Evolutionary conservation across 2,113 vertebrate species (phyloP).

Genomic region (Noturus placidus): DNA sequence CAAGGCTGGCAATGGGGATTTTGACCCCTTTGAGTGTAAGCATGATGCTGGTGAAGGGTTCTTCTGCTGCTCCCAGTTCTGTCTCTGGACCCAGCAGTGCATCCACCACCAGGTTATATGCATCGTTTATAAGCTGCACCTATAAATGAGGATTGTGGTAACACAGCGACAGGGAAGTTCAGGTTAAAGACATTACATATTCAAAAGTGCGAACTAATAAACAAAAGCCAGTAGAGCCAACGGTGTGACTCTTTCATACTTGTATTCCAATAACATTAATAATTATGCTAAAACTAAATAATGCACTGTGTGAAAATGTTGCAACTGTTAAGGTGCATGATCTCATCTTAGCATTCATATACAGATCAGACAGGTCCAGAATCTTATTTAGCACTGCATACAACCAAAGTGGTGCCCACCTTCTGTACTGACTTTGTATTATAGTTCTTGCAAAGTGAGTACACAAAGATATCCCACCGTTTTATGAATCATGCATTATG

Average conservation of each 20-base stretch:
- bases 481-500: not conserved
- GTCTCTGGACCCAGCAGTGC: constrained; percentile 71
- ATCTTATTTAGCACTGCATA: not conserved
- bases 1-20: constrained; percentile 79
- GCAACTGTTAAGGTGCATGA: not conserved
- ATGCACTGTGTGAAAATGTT: not conserved
- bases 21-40: constrained; percentile 70
- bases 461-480: not conserved
- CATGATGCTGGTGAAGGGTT: constrained; percentile 68
- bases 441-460: not conserved
- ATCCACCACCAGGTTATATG: constrained; percentile 79
- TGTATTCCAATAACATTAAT: not conserved
- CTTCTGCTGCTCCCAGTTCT: constrained; percentile 59
- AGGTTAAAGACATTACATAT: not conserved
- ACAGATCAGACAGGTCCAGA: not conserved
- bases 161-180: not conserved
- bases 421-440: not conserved
- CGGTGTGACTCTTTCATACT: not conserved
- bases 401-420: not conserved
- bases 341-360: not conserved
- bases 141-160: constrained; percentile 42
- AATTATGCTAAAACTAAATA: not conserved
- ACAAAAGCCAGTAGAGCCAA: not conserved
- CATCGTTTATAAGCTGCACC: constrained; percentile 80
- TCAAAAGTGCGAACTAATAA: not conserved